Evolutionary conservation across 1,140 invertebrate species (phyloP).

Genomic region (Drosophila seguyi): DNA sequence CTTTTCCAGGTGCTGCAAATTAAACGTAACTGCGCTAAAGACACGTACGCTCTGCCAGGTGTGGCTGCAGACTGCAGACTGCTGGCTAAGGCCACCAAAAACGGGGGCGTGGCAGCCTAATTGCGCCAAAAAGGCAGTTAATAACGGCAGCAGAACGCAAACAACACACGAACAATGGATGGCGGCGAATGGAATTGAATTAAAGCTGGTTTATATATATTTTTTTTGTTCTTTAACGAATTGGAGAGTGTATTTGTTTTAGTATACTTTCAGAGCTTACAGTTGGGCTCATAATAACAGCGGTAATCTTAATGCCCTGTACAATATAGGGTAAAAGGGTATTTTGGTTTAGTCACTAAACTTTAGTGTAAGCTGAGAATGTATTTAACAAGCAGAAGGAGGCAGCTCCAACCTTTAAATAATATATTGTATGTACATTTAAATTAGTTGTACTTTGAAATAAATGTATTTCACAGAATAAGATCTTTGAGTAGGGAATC

Average conservation of each 20-base stretch:
- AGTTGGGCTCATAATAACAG: not conserved
- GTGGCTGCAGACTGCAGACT: slow-evolving; percentile 11
- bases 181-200: slow-evolving; percentile 61
- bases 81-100: not conserved
- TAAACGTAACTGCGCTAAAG: slow-evolving; percentile 47
- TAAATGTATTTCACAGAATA: not conserved
- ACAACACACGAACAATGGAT: slow-evolving; percentile 47
- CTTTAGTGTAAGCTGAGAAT: not conserved
- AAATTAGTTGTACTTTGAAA: not conserved
- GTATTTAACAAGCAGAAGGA: not conserved
- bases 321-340: not conserved
- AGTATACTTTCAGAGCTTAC: not conserved
- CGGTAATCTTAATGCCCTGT: not conserved
- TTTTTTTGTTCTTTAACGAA: slow-evolving; percentile 25
- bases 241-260: slow-evolving; percentile 1
- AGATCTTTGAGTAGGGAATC: too few species aligned
- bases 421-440: not conserved
- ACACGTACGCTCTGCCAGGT: slow-evolving; percentile 50
- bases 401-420: too few species aligned
- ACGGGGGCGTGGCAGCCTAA: slow-evolving; percentile 57
- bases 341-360: too few species aligned
- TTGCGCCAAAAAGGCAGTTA: slow-evolving; percentile 79
- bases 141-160: slow-evolving; percentile 54
- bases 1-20: slow-evolving; percentile 39
- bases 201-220: slow-evolving; percentile 15